Evolutionary conservation across 2,797 vertebrate species (phyloP).

Genomic region (Pelobates cultripes): DNA sequence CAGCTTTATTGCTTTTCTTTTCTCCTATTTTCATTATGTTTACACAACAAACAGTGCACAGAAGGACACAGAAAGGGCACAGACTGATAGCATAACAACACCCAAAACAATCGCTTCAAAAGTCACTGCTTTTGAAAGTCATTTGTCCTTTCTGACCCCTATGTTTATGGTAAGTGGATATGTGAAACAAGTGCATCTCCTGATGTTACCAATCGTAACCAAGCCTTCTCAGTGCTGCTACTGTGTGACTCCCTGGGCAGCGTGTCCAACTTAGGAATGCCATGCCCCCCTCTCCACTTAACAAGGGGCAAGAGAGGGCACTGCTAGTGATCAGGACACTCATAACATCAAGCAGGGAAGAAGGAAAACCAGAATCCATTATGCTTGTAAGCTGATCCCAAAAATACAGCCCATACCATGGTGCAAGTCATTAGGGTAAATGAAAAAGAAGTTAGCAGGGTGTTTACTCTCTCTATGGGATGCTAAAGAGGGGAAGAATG

Average conservation of each 20-base stretch:
- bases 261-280: conserved; percentile 44
- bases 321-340: conserved; percentile 57
- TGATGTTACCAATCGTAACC: conserved; percentile 25
- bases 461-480: conserved; percentile 53
- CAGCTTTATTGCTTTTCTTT: conserved; percentile 11
- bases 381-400: conserved; percentile 68
- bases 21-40: conserved; percentile 23
- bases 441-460: conserved; percentile 58
- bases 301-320: conserved; percentile 57
- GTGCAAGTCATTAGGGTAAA: conserved; percentile 59
- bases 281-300: conserved; percentile 54
- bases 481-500: not conserved
- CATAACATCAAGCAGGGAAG: conserved; percentile 60
- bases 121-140: conserved; percentile 45
- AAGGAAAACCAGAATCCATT: conserved; percentile 55
- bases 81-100: conserved; percentile 39
- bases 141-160: conserved; percentile 48
- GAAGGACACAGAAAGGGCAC: conserved; percentile 49
- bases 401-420: conserved; percentile 62
- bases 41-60: conserved; percentile 53
- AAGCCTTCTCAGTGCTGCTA: conserved; percentile 26
- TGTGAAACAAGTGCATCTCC: conserved; percentile 54
- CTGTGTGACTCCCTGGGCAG: conserved; percentile 49
- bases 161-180: conserved; percentile 48
- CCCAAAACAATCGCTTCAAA: conserved; percentile 53